phyloP scores from a whole-genome alignment of 2,888 invertebrate species.

The Orthosia gothica region DNA sequence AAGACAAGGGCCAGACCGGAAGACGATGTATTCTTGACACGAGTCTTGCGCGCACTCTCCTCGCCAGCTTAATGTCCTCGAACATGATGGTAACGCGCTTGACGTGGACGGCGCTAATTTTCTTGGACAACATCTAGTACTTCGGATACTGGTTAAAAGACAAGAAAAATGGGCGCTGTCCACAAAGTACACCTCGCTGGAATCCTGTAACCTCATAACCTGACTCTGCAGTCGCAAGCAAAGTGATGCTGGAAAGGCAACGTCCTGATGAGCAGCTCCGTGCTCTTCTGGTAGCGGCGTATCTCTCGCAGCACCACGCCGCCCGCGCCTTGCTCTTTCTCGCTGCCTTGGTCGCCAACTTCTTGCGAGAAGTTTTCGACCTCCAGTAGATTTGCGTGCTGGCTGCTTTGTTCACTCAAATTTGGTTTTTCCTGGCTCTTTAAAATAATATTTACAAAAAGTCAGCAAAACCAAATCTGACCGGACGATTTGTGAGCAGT shows the following conservation, averaged over 20 bases:
- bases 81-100: constrained; percentile 87
- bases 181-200: constrained; percentile 92
- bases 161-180: constrained; percentile 65
- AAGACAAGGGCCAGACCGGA: too few species aligned
- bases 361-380: constrained; percentile 94
- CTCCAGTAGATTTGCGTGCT: constrained; percentile 94
- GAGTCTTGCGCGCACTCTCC: constrained; percentile 73
- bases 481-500: not conserved
- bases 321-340: constrained; percentile 94
- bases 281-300: constrained; percentile 94
- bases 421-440: too few species aligned
- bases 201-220: constrained; percentile 93
- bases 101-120: constrained; percentile 94
- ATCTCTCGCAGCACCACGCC: constrained; percentile 94
- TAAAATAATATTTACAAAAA: too few species aligned
- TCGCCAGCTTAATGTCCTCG: constrained; percentile 83
- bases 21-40: too few species aligned
- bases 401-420: constrained; percentile 89
- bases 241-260: constrained; percentile 92
- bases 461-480: too few species aligned
- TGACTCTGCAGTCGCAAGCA: constrained; percentile 86
- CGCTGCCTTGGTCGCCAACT: constrained; percentile 94
- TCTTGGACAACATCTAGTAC: too few species aligned
- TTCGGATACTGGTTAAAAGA: too few species aligned
- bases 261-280: constrained; percentile 94